Evolutionary conservation across 2,888 invertebrate species (phyloP), one percentile per base, ranked within the genome.

Genomic region (Geotrupes spiniger): DNA sequence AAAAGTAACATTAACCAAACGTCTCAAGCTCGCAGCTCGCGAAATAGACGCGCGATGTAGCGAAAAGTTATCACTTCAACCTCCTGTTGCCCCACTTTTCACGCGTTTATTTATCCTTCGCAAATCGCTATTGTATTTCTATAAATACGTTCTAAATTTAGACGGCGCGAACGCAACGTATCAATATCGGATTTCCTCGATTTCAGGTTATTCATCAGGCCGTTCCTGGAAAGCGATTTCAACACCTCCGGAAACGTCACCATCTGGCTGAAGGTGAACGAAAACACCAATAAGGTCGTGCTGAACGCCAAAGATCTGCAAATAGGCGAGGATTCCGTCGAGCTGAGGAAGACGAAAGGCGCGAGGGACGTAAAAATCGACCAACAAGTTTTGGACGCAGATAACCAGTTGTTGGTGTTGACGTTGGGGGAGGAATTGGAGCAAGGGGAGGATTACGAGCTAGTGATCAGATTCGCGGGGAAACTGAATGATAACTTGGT

Each of bases 401-500:
- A 65, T n/a, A 63, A 64, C 2, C 65, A 73, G 53, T 63, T 65
- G 46, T 74, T 73, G 55, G 64, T 66, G 37, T 67, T 78, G 10
- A 52, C 61, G 11, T 52, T 76, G 28, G 61, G 65, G n/a, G 62
- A 72, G 33, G 46, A 62, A 6, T 57, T 79, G 46, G 56, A 61
- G n/a, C 58, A 62, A 16, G 68, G 63, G 8, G 57, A 65, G 47
- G 59, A 63, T 31, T 76, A 82, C 56, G 60, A 73, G 6, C 57
- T 83, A 6, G 68, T 73, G 43, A 68, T 83, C 52, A 73, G 75
- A 40, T 84, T 77, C 63, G 64, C 65, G 2, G 80, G 81, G 25
- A 67, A 73, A 50, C 64, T 84, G 17, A 77, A 77, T 16, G 75
- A 76, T 48, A 76, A 78, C 1, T 66, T 82, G 37, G 78, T 78